Evolutionary conservation across 2,888 invertebrate genomes (phyloP).

Genomic region (Tromatobia lineatoria): DNA sequence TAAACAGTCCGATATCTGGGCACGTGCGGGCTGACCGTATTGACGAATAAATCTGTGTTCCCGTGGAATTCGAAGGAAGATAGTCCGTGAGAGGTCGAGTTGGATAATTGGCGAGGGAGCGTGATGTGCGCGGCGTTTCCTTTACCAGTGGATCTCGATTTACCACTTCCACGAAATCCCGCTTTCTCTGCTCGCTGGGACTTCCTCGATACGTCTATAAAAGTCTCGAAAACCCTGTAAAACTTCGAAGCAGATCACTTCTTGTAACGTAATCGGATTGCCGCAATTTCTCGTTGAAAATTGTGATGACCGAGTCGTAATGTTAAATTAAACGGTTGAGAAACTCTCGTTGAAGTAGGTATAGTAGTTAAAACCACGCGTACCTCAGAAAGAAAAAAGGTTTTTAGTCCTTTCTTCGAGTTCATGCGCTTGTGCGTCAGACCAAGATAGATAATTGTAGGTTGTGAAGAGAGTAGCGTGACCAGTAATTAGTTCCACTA

Average conservation of each 20-base stretch:
- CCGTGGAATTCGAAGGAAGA: slow-evolving; percentile 68
- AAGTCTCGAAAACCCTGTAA: slow-evolving; percentile 17
- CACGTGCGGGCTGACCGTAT: slow-evolving; percentile 73
- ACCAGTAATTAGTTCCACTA: slow-evolving; percentile 79
- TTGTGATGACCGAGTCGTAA: slow-evolving; percentile 2
- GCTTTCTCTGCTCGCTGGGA: slow-evolving; percentile 8
- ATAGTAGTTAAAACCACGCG: slow-evolving; percentile 21
- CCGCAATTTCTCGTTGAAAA: slow-evolving; percentile 26
- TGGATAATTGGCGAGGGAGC: slow-evolving; percentile 78
- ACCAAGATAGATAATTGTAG: slow-evolving; percentile 11
- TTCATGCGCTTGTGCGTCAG: not conserved
- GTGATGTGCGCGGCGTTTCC: slow-evolving; percentile 73
- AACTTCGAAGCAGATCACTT: slow-evolving; percentile 17
- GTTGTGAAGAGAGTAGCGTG: slow-evolving; percentile 71
- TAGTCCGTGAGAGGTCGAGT: slow-evolving; percentile 52
- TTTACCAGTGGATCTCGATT: slow-evolving; percentile 78
- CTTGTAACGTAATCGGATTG: slow-evolving; percentile 9
- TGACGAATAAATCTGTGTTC: slow-evolving; percentile 79
- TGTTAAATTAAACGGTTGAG: slow-evolving; percentile 24
- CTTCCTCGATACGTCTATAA: slow-evolving; percentile 9
- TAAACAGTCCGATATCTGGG: slow-evolving; percentile 35
- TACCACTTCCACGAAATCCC: slow-evolving; percentile 20
- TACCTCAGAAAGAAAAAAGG: slow-evolving; percentile 72
- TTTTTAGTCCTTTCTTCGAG: slow-evolving; percentile 48
- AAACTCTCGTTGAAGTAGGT: slow-evolving; percentile 23